Percentiles rank a stretch among this genome's conserved stretches.
Conservation (phyloP, 1,140 invertebrate species). For the Diabrotica virgifera region DNA sequence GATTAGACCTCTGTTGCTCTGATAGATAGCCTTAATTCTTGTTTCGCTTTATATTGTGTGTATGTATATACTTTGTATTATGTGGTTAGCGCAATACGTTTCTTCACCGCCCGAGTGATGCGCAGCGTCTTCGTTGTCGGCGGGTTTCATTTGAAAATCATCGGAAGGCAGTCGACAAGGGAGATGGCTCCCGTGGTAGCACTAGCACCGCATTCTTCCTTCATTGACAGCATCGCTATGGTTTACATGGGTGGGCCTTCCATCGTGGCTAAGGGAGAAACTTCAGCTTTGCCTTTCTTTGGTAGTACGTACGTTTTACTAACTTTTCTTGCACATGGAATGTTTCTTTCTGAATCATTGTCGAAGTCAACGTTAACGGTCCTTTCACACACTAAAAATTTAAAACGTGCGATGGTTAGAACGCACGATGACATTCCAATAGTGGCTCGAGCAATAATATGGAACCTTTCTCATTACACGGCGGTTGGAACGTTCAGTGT, state of each 20-base stretch:
- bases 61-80: slow-evolving; percentile 8
- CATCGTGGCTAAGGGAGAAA: slow-evolving; percentile 84
- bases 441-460: no score
- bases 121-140: slow-evolving; percentile 70
- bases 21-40: no score
- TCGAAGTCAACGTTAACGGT: no score
- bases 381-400: no score
- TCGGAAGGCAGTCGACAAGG: slow-evolving; percentile 60
- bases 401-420: no score
- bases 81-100: slow-evolving; percentile 54
- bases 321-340: background rate
- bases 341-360: background rate
- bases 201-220: slow-evolving; percentile 88
- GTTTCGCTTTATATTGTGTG: no score
- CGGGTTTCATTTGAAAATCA: slow-evolving; percentile 75
- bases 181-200: slow-evolving; percentile 73
- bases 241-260: slow-evolving; percentile 78
- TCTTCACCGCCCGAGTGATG: slow-evolving; percentile 60
- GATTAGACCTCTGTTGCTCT: no score
- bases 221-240: slow-evolving; percentile 83
- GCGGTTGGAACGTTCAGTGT: no score
- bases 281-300: slow-evolving; percentile 75
- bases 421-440: no score
- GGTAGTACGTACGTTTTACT: slow-evolving; percentile 68
- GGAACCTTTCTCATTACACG: no score